Evolutionary conservation across 2,888 invertebrate genomes (phyloP).

Genomic region (Archips xylosteana): DNA sequence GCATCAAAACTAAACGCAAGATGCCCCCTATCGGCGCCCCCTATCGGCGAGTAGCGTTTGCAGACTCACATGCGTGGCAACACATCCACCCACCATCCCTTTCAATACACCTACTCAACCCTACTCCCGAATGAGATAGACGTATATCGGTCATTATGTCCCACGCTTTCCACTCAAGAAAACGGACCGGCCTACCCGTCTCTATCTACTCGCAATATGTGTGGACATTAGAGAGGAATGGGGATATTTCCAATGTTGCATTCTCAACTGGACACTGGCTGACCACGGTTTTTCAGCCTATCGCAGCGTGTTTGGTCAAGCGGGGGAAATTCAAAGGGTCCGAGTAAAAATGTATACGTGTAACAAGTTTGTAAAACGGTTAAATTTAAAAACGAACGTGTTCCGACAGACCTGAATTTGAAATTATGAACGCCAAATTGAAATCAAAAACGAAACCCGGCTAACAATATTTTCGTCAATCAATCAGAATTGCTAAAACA

Average conservation of each 20-base stretch:
- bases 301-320: constrained; percentile 70
- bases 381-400: neutral
- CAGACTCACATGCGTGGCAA: constrained; percentile 57
- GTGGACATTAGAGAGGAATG: constrained; percentile 67
- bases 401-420: neutral
- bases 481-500: constrained; percentile 56
- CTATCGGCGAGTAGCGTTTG: constrained; percentile 79
- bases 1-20: constrained; percentile 18
- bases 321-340: constrained; percentile 46
- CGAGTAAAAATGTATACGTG: constrained; percentile 44
- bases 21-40: constrained; percentile 68
- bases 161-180: constrained; percentile 73
- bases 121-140: constrained; percentile 80
- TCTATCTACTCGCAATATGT: constrained; percentile 70
- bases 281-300: constrained; percentile 77
- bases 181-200: constrained; percentile 79
- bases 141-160: constrained; percentile 72
- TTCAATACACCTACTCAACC: constrained; percentile 72
- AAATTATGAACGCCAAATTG: constrained; percentile 27
- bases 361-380: neutral
- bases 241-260: constrained; percentile 62
- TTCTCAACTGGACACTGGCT: constrained; percentile 67
- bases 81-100: constrained; percentile 70
- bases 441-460: constrained; percentile 46
- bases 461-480: constrained; percentile 63